phyloP scores from a whole-genome alignment of 2,113 vertebrate species.

The Neoarius graeffei region DNA sequence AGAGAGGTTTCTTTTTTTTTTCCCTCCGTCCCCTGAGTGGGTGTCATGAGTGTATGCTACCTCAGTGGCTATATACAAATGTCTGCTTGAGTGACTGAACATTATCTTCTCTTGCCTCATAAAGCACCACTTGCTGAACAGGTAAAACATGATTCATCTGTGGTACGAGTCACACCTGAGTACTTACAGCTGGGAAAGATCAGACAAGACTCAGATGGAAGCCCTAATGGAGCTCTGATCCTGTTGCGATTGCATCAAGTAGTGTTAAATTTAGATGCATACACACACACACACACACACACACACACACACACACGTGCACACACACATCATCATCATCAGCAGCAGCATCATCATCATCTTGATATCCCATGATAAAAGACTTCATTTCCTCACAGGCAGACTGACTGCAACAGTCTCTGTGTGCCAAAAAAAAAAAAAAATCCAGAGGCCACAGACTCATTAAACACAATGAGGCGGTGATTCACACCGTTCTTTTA shows the following conservation, averaged over 20 bases:
- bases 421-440: conserved; percentile 32
- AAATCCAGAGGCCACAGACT: conserved; percentile 44
- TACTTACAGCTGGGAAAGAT: conserved; percentile 40
- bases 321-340: neutral
- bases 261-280: neutral
- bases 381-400: conserved; percentile 42
- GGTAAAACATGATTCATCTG: conserved; percentile 49
- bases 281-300: neutral
- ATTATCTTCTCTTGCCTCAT: conserved; percentile 44
- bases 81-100: conserved; percentile 40
- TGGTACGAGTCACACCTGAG: conserved; percentile 40
- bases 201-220: conserved; percentile 27
- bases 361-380: conserved; percentile 12
- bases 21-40: conserved; percentile 36
- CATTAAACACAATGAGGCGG: conserved; percentile 52
- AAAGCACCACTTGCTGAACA: conserved; percentile 30
- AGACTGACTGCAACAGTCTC: conserved; percentile 30
- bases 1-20: conserved; percentile 22
- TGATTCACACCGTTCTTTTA: conserved; percentile 47
- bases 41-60: conserved; percentile 45
- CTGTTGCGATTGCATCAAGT: neutral
- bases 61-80: conserved; percentile 41
- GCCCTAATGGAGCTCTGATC: neutral
- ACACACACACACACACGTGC: neutral
- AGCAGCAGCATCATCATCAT: neutral